A percentile compares a stretch with the other conserved stretches of the same genome.
Evolutionary conservation across 2,888 invertebrate species (phyloP).

Genomic region (Dynastes hyllus): DNA sequence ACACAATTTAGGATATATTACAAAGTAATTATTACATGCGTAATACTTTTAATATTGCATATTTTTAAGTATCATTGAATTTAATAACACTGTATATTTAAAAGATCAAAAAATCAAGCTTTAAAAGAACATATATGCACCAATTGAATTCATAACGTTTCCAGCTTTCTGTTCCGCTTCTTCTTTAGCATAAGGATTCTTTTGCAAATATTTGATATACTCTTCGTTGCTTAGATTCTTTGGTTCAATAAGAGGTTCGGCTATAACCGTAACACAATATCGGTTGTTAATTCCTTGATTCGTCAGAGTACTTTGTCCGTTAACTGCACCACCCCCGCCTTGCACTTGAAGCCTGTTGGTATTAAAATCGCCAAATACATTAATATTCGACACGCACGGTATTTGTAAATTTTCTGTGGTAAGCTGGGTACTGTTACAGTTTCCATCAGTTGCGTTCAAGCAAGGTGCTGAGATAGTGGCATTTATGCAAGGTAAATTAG

Average conservation of each 20-base stretch:
- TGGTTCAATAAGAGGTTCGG: constrained; percentile 54
- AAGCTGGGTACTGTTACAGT: constrained; percentile 59
- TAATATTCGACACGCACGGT: constrained; percentile 57
- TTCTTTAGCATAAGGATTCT: constrained; percentile 46
- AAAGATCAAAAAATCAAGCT: not conserved
- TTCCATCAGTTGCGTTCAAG: constrained; percentile 63
- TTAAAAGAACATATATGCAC: constrained; percentile 40
- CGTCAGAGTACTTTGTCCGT: constrained; percentile 28
- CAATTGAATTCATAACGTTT: constrained; percentile 32
- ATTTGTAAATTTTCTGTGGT: constrained; percentile 59
- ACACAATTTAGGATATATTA: no score
- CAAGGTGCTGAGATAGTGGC: constrained; percentile 64
- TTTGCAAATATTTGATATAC: constrained; percentile 38
- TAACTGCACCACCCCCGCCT: not conserved
- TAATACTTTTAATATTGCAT: not conserved
- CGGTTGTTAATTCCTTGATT: constrained; percentile 46
- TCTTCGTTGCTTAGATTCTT: constrained; percentile 43
- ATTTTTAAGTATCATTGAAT: constrained; percentile 1
- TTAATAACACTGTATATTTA: not conserved
- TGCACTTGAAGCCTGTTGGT: constrained; percentile 43
- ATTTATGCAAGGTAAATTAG: constrained; percentile 62
- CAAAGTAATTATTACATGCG: no score
- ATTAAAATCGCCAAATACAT: constrained; percentile 55
- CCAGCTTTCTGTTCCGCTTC: constrained; percentile 36
- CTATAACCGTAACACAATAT: constrained; percentile 59